Base-by-base conservation (phyloP, 2,888 invertebrate genomes). In the Acanthococcus lagerstroemiae region DNA sequence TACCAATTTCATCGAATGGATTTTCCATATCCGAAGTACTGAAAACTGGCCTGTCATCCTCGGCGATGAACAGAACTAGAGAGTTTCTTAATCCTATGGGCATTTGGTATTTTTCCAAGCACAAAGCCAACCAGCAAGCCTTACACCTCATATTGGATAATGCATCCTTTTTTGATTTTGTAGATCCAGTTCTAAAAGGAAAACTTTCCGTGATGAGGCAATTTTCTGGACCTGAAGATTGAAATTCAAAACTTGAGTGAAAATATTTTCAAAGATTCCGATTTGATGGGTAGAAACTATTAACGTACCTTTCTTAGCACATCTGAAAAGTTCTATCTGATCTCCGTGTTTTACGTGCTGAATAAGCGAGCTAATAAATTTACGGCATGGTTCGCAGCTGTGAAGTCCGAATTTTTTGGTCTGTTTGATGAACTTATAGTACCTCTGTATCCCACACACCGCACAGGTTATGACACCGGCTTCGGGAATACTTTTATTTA, bases 101-200 rank as follows among this genome's bases (percentile, higher is more conserved):
- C 74, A 90, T 83, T 77, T 88, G 86, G 76, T 88, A 88, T 68
- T 86, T 84, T 73, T 84, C 83, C 54, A 90, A 78, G 75, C 91
- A 91, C 80, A 88, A 84, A 77, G 87, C 88, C 9, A 92, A 79
- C 89, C 92, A 91, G 76, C 92, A 93, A 17, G 89, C 89, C 61
- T 87, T 84, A 77, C 92, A 92, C 37, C 89, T 80, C 45, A 86
- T 82, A 73, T 85, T 85, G 74, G 63, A 63, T 54, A 63, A 54
- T 24, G 63, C 63, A 52, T 63, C 63, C 37, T 52, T 63, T 37
- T 63, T 63, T 24, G 63, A 63, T 22, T 37, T 52, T n/a, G 50
- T 26, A 25, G 26, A 17, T 21, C 52, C 52, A 52, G 44, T 54
- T 27, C 48, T 48, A 30, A 54, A 22, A 1, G 54, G 27, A 30